Evolutionary conservation across 2,888 invertebrate species (phyloP), one percentile per base, ranked within the genome.

Genomic region (Catocala nupta): DNA sequence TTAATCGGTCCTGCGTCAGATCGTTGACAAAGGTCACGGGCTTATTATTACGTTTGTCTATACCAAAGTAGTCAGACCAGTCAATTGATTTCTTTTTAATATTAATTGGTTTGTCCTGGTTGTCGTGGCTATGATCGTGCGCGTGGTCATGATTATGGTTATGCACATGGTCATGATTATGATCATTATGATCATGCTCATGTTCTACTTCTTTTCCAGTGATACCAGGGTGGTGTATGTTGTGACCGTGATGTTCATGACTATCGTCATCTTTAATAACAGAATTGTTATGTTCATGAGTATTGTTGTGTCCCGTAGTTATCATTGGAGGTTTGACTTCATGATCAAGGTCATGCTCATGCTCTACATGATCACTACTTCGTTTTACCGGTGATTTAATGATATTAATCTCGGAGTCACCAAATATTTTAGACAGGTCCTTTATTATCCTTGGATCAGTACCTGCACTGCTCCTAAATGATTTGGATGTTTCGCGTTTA

Each of bases 11-110:
- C 73, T 95, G 94, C 58, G 88, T 91, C 5, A 88, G 81, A 44
- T 92, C 90, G 49, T 88, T 89, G 1, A 87, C 76, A 58, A 87
- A 88, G 10, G 86, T 71, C 25, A 82, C 77, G 0, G 95, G 93
- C 78, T 96, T 96, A 87, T 97, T 97, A 86, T 95, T 96, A 64
- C 97, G 96, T 69, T 96, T 95, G 84, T 98, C 97, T 67, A 97
- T 95, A 0, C 98, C 98, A 81, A 98, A 98, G 82, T 98, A 98
- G 78, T 97, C 96, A 0, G 97, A 96, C 98, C 98, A 98, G 80
- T 98, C 96, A 65, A 98, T 95, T 0, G 97, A 97, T 86, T 98
- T 98, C 89, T 98, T 97, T 69, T 96, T 96, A 7, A 97, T 86
- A 34, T 93, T 91, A 47, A 95, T 93, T 8, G 93, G 91, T 72